phyloP scores from a whole-genome alignment of 2,888 invertebrate genomes.

The Caenorhabditis auriculariae region DNA sequence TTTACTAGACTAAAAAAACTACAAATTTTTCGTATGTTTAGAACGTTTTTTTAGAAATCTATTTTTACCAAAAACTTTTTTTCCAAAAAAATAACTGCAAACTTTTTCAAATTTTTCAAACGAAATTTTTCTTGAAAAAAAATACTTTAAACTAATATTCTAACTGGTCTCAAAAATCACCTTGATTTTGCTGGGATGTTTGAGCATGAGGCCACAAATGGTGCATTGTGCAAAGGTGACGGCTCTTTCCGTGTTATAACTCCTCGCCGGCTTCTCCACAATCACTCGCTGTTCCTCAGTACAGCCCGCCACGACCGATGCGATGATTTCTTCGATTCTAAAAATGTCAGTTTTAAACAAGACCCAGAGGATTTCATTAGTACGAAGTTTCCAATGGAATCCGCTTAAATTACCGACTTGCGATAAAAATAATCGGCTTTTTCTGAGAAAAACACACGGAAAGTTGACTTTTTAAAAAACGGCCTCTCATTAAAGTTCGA shows the following conservation, averaged over 20 bases:
- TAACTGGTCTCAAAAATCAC: conserved; percentile 12
- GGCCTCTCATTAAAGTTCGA: too few species aligned
- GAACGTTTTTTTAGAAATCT: too few species aligned
- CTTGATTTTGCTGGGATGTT: conserved; percentile 48
- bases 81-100: too few species aligned
- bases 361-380: too few species aligned
- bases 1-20: too few species aligned
- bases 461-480: too few species aligned
- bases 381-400: too few species aligned
- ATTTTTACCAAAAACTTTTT: too few species aligned
- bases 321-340: conserved; percentile 45
- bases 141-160: not conserved
- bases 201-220: conserved; percentile 47
- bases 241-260: not conserved
- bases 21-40: too few species aligned
- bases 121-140: not conserved
- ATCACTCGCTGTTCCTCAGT: not conserved
- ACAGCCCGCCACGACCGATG: conserved; percentile 26
- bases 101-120: not conserved
- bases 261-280: not conserved
- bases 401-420: too few species aligned
- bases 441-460: too few species aligned
- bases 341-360: conserved; percentile 4
- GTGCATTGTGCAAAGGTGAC: conserved; percentile 40
- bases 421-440: too few species aligned